Percentiles rank a stretch among this genome's conserved stretches.
Conservation (phyloP, 2,113 vertebrate species). For the Xyrauchen texanus region DNA sequence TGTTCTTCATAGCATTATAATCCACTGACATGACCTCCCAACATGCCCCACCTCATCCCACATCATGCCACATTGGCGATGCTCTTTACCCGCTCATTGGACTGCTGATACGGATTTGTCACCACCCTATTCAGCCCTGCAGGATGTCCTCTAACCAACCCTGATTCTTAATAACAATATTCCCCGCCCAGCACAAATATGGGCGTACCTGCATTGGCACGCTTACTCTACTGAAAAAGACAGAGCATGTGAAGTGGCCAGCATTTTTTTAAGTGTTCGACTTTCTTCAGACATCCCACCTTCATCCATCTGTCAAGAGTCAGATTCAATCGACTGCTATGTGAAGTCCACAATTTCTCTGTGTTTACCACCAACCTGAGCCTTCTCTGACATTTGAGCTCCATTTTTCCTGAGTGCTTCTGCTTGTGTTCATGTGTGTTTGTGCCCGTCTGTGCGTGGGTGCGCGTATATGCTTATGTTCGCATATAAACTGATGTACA, state of each 20-base stretch:
- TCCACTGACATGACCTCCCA: not conserved
- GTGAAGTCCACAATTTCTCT: constrained; percentile 37
- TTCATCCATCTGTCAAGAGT: constrained; percentile 10
- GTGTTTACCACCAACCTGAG: constrained; percentile 29
- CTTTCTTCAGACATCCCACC: too few relatives aligned
- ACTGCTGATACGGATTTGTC: constrained; percentile 20
- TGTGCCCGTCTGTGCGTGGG: constrained; percentile 1
- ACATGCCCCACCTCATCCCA: not conserved
- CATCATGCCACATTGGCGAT: too few relatives aligned
- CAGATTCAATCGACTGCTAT: constrained; percentile 21
- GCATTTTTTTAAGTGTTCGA: not conserved
- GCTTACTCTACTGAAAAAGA: not conserved
- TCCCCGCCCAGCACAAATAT: not conserved
- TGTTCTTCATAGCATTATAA: constrained; percentile 54
- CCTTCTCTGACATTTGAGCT: constrained; percentile 17
- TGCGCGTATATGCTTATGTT: constrained; percentile 1
- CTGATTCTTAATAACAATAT: not conserved
- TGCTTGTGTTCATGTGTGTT: not conserved
- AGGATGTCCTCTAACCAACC: not conserved
- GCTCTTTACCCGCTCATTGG: not conserved
- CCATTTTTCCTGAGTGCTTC: not conserved
- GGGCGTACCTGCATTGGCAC: not conserved
- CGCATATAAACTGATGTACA: constrained; percentile 12
- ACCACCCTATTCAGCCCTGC: not conserved
- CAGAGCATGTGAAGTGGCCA: not conserved